Conservation (phyloP, 2,888 invertebrate species). For the Amphipyra berbera region DNA sequence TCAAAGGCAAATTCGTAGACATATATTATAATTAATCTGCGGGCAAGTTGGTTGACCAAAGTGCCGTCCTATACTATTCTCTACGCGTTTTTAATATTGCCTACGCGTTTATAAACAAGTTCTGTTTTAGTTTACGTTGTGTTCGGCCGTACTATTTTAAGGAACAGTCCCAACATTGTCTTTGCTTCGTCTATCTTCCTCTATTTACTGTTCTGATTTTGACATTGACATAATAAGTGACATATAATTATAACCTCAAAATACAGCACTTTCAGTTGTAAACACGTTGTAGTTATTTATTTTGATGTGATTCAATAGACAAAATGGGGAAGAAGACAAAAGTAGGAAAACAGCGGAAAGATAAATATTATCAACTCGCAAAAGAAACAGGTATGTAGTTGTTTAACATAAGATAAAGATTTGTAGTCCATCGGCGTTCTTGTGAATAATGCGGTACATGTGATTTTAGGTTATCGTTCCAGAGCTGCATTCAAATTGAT, state of each 20-base stretch:
- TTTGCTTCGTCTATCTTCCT: no score
- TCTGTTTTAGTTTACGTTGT: no score
- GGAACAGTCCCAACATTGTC: no score
- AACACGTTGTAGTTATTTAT: constrained; percentile 34
- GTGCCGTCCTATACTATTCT: no score
- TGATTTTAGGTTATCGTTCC: constrained; percentile 95
- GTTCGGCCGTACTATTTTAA: no score
- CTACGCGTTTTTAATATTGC: no score
- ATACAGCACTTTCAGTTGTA: constrained; percentile 5
- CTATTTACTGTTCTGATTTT: no score
- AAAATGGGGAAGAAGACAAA: constrained; percentile 98
- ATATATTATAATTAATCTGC: no score
- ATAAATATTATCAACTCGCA: constrained; percentile 99
- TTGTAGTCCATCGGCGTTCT: neutral
- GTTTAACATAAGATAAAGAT: neutral
- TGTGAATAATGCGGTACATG: constrained; percentile 7
- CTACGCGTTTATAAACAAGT: no score
- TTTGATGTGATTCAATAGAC: constrained; percentile 58
- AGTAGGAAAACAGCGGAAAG: constrained; percentile 99
- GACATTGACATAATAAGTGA: no score
- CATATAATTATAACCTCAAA: constrained; percentile 41
- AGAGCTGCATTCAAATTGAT: constrained; percentile 99
- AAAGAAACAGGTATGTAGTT: constrained; percentile 96
- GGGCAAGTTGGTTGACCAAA: no score
- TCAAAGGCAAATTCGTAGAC: no score